Evolutionary conservation across 1,140 invertebrate genomes (phyloP), one percentile per base, ranked within the genome.

Genomic region (Chymomyza costata): DNA sequence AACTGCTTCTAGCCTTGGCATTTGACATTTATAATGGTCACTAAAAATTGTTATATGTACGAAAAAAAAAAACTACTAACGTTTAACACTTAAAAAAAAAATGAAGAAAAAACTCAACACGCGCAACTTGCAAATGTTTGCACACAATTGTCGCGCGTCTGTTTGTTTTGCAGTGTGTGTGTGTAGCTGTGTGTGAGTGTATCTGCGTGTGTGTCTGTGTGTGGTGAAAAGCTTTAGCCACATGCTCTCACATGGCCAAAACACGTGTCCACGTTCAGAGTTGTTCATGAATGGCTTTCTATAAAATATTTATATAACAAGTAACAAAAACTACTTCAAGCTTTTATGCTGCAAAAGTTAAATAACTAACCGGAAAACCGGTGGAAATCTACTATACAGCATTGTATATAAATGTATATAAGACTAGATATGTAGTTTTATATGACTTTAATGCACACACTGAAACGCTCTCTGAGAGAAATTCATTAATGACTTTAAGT

Each of bases 1-100:
- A 3, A 10, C 32, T 8, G 13, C 35, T 6, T 16, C 15, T 6
- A 16, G 14, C 73, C 71, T 80, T 78, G 66, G 63, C 71, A 80
- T 71, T 78, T 78, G 71, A 71, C 73, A 78, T 78, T 76, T 78
- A n/a, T n/a, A n/a, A n/a, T n/a, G n/a, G n/a, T n/a, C n/a, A n/a
- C n/a, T n/a, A n/a, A n/a, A n/a, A n/a, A n/a, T n/a, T n/a, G n/a
- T n/a, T n/a, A n/a, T n/a, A n/a, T n/a, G n/a, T n/a, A n/a, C n/a
- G n/a, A n/a, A n/a, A n/a, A n/a, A n/a, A n/a, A n/a, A n/a, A n/a
- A n/a, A n/a, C n/a, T n/a, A n/a, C n/a, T n/a, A n/a, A n/a, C n/a
- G n/a, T n/a, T n/a, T n/a, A n/a, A n/a, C n/a, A n/a, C n/a, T n/a
- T n/a, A n/a, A n/a, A 63, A 47, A 30, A 28, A 39, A 46, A 44